Conservation (phyloP, 1,140 invertebrate genomes). For the Zaprionus gabonicus region DNA sequence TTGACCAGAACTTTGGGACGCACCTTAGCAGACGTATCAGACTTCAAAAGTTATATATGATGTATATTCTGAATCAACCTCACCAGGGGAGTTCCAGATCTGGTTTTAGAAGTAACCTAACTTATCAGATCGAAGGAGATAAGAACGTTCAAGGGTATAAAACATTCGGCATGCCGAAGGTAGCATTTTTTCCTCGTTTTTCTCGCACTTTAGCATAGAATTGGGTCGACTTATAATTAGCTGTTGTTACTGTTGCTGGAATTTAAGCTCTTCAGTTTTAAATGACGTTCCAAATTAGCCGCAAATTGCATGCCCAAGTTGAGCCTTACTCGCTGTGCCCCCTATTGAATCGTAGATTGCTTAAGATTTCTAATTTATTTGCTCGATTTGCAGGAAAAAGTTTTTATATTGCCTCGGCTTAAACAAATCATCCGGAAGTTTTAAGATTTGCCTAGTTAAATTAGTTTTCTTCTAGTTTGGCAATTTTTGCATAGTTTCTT, state of each 20-base stretch:
- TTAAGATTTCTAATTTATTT: background rate
- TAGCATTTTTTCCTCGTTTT: constrained; percentile 28
- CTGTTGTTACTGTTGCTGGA: constrained; percentile 72
- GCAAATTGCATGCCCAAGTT: constrained; percentile 47
- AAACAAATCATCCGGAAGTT: background rate
- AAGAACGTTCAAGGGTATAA: no score
- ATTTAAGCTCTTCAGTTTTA: constrained; percentile 59
- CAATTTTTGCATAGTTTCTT: background rate
- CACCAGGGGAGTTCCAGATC: no score
- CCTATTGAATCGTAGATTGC: background rate
- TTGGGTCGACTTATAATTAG: constrained; percentile 79
- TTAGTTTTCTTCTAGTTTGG: background rate
- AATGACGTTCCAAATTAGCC: constrained; percentile 49
- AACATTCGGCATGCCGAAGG: no score
- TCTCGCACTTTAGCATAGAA: constrained; percentile 71
- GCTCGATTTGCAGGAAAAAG: background rate
- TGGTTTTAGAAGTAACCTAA: no score
- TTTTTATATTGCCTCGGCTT: background rate
- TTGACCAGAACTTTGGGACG: no score
- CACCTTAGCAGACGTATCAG: no score
- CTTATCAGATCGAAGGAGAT: no score
- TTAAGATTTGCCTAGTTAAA: background rate
- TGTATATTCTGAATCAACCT: no score
- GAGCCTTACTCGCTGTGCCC: background rate
- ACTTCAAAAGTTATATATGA: no score